A percentile compares a stretch with the other conserved stretches of the same genome.
These are phyloP conservation scores for Brevimyrus niger DNA, from an alignment of 2,113 vertebrate species.

Conservation along the genomic window DNA sequence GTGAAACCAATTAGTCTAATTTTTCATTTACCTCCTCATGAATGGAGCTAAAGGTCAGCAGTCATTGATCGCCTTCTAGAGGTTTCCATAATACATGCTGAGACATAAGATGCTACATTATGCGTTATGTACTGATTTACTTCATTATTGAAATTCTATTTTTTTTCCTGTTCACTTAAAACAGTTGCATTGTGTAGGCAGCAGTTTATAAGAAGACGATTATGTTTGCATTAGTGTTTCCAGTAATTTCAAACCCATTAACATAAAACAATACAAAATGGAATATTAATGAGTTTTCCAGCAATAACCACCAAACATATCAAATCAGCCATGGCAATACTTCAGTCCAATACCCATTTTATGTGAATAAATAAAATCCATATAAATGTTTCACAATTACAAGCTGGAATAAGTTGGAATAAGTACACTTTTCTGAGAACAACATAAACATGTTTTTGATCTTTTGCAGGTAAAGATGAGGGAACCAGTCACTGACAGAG, in stretches of 20 bases:
- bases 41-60: constrained; percentile 23
- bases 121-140: background rate
- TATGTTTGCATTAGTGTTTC: background rate
- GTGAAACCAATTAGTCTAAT: constrained; percentile 32
- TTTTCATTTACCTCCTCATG: constrained; percentile 29
- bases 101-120: background rate
- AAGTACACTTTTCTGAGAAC: background rate
- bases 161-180: background rate
- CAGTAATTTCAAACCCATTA: background rate
- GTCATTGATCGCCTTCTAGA: constrained; percentile 22
- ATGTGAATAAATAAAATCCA: background rate
- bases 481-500: background rate
- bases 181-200: background rate
- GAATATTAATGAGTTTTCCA: background rate
- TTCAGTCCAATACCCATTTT: background rate
- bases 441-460: background rate
- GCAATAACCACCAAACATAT: background rate
- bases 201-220: background rate
- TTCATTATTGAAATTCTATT: background rate
- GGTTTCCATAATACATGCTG: constrained; percentile 1
- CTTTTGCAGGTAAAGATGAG: background rate
- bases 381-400: background rate
- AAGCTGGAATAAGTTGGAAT: background rate
- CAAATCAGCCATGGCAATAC: background rate
- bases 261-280: background rate